Conservation (phyloP, 2,888 invertebrate genomes). For the Molorchus minor region DNA sequence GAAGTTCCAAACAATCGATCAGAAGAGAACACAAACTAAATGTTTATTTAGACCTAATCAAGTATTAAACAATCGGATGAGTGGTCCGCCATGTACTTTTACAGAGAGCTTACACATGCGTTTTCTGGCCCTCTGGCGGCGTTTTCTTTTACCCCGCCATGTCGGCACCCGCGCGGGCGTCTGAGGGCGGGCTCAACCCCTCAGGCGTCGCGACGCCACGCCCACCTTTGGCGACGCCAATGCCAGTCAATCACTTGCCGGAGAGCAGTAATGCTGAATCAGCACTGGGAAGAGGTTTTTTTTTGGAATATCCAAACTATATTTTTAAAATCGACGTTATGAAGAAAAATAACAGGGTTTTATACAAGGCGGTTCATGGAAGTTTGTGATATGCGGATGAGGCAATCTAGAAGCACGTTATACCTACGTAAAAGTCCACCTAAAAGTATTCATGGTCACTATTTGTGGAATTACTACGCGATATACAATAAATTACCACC, state of each 20-base stretch:
- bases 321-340: no score
- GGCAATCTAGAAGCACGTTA: no score
- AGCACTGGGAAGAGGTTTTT: no score
- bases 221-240: slow-evolving; percentile 38
- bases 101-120: slow-evolving; percentile 51
- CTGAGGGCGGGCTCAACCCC: slow-evolving; percentile 29
- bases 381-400: no score
- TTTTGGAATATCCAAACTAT: no score
- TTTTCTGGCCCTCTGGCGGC: slow-evolving; percentile 56
- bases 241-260: slow-evolving; percentile 21
- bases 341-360: no score
- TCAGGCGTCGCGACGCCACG: slow-evolving; percentile 43
- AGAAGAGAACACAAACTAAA: slow-evolving; percentile 38
- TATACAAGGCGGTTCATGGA: no score
- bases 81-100: slow-evolving; percentile 54
- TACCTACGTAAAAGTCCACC: no score
- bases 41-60: slow-evolving; percentile 48
- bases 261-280: background rate
- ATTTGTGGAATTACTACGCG: no score
- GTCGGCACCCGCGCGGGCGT: slow-evolving; percentile 39
- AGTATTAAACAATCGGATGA: slow-evolving; percentile 48
- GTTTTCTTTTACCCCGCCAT: slow-evolving; percentile 51
- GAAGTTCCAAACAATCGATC: slow-evolving; percentile 38
- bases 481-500: no score
- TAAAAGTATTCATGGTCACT: no score